phyloP scores from a whole-genome alignment of 35 echinoderm and acorn worm genomes.

The Lytechinus variegatus region DNA sequence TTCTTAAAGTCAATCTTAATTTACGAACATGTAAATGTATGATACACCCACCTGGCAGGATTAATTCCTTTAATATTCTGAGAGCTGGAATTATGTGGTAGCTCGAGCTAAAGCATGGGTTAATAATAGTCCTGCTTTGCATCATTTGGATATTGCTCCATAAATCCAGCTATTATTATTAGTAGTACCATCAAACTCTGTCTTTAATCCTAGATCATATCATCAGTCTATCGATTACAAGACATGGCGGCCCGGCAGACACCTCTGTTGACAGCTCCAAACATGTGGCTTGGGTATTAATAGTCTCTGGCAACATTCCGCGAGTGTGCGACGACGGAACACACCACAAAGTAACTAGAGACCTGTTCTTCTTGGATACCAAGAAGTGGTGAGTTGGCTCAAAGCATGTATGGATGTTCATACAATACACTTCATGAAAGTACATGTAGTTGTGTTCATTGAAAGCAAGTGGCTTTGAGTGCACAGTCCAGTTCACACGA shows the following conservation, averaged over 20 bases:
- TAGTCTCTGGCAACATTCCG: background rate
- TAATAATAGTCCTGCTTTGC: too few species aligned
- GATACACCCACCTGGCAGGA: too few species aligned
- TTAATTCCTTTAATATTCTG: too few species aligned
- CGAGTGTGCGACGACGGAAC: background rate
- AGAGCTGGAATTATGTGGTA: too few species aligned
- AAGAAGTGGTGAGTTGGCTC: background rate
- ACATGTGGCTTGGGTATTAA: constrained; percentile 6
- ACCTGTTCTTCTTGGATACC: background rate
- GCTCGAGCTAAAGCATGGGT: too few species aligned
- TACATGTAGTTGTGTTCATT: too few species aligned
- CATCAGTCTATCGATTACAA: constrained; percentile 3
- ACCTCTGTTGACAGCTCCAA: background rate
- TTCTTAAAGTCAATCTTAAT: too few species aligned
- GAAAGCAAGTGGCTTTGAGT: too few species aligned
- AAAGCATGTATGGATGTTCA: background rate
- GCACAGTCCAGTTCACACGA: too few species aligned
- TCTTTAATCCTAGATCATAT: background rate
- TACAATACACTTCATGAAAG: background rate
- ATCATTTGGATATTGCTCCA: too few species aligned
- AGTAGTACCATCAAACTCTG: background rate
- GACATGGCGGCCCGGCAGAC: background rate
- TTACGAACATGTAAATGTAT: too few species aligned
- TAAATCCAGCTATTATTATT: too few species aligned
- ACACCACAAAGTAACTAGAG: background rate